A percentile compares a stretch with the other conserved stretches of the same genome.
phyloP scores from a whole-genome alignment of 2,113 vertebrate genomes.

The Lepus europaeus region DNA sequence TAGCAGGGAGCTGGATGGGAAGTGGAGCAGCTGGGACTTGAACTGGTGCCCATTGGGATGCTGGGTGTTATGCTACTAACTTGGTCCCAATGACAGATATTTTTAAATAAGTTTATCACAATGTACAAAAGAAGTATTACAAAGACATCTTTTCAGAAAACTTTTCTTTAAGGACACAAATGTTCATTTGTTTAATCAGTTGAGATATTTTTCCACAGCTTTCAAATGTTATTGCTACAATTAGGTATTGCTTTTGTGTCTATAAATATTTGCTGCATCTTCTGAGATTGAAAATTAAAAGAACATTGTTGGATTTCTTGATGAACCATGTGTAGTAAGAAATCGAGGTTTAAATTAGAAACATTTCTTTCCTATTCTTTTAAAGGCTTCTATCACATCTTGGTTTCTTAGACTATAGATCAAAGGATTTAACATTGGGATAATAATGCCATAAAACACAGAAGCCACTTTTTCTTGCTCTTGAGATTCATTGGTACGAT shows the following conservation, averaged over 20 bases:
- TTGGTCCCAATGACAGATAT: no score
- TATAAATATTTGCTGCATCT: background rate
- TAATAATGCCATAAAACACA: constrained; percentile 70
- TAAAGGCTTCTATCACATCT: constrained; percentile 43
- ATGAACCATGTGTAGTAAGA: background rate
- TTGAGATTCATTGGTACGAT: background rate
- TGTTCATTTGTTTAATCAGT: background rate
- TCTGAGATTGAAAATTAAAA: background rate
- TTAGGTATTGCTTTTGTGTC: background rate
- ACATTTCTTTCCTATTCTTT: background rate
- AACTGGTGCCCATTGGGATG: no score
- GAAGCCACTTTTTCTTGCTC: constrained; percentile 65
- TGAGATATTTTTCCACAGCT: background rate
- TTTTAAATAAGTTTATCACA: no score
- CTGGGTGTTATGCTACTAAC: no score
- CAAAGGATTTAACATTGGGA: constrained; percentile 74
- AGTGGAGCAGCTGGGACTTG: no score
- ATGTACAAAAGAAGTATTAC: no score
- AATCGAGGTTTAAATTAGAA: background rate
- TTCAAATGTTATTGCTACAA: background rate
- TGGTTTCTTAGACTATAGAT: constrained; percentile 77
- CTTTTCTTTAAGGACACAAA: no score
- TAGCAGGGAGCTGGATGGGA: no score
- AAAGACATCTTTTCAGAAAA: no score
- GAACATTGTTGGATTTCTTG: background rate